Percentiles rank a stretch among this genome's conserved stretches.
Evolutionary conservation across 2,797 vertebrate genomes (phyloP).

Genomic region (Triplophysa bombifrons): DNA sequence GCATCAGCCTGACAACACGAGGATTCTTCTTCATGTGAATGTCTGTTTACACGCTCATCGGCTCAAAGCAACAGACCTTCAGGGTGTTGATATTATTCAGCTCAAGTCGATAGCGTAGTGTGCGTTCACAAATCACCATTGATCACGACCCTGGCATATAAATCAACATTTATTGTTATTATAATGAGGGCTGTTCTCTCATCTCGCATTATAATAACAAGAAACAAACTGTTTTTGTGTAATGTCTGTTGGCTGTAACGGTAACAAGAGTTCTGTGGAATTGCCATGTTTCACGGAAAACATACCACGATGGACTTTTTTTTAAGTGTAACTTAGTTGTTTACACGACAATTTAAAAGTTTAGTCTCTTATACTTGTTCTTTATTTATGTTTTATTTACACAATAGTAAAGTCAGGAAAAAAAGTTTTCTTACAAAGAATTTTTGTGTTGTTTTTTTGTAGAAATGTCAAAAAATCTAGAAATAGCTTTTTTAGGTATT

Average conservation of each 20-base stretch:
- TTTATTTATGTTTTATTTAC: too few relatives aligned
- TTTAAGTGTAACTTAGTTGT: too few relatives aligned
- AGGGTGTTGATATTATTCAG: constrained; percentile 44
- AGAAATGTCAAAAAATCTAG: too few relatives aligned
- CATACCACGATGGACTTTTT: neutral
- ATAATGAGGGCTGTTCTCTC: constrained; percentile 65
- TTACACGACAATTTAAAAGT: neutral
- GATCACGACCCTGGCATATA: constrained; percentile 58
- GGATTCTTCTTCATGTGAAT: constrained; percentile 42
- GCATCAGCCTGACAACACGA: constrained; percentile 9
- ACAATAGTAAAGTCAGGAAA: too few relatives aligned
- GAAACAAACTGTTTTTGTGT: constrained; percentile 19
- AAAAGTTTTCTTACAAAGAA: too few relatives aligned
- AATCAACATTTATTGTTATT: constrained; percentile 66
- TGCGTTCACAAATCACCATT: constrained; percentile 63
- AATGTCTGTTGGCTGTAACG: neutral
- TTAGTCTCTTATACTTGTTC: neutral
- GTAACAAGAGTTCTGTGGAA: neutral
- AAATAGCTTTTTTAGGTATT: too few relatives aligned
- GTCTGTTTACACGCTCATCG: constrained; percentile 28
- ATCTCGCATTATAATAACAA: constrained; percentile 38
- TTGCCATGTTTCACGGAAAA: neutral
- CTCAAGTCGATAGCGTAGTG: constrained; percentile 56
- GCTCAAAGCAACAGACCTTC: constrained; percentile 57
- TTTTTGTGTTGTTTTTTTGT: too few relatives aligned